phyloP scores from a whole-genome alignment of 2,797 vertebrate genomes.

The Oreortyx pictus region DNA sequence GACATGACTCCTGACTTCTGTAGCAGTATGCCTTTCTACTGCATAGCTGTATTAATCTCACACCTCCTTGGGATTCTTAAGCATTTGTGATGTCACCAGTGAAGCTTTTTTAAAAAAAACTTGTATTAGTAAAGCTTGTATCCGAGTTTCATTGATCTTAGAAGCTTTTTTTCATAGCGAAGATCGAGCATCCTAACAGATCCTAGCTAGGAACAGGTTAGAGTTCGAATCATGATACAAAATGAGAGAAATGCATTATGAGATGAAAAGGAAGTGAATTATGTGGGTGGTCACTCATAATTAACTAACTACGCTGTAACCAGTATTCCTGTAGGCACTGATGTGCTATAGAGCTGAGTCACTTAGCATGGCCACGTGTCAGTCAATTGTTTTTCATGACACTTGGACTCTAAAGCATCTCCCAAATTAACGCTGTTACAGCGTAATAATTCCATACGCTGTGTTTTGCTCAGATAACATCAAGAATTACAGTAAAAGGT shows the following conservation, averaged over 20 bases:
- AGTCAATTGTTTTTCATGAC: background rate
- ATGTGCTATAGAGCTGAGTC: background rate
- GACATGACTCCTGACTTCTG: background rate
- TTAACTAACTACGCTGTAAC: background rate
- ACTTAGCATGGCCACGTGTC: background rate
- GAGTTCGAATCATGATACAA: background rate
- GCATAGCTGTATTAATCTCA: background rate
- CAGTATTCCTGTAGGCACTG: background rate
- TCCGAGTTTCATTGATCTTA: background rate
- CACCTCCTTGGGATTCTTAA: background rate
- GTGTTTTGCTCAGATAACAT: background rate
- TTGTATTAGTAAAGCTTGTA: background rate
- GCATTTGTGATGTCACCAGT: accelerated
- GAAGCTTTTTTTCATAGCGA: background rate
- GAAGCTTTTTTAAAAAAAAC: background rate
- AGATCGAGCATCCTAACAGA: background rate
- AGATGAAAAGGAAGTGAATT: background rate
- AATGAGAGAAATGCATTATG: background rate
- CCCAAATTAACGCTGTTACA: background rate
- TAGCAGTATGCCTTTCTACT: background rate
- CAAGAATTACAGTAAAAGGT: background rate
- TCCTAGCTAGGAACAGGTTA: background rate
- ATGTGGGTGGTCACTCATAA: background rate
- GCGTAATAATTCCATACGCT: background rate
- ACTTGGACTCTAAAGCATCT: background rate